Base-by-base conservation (phyloP, 2,113 vertebrate species). In the Bungarus multicinctus region DNA sequence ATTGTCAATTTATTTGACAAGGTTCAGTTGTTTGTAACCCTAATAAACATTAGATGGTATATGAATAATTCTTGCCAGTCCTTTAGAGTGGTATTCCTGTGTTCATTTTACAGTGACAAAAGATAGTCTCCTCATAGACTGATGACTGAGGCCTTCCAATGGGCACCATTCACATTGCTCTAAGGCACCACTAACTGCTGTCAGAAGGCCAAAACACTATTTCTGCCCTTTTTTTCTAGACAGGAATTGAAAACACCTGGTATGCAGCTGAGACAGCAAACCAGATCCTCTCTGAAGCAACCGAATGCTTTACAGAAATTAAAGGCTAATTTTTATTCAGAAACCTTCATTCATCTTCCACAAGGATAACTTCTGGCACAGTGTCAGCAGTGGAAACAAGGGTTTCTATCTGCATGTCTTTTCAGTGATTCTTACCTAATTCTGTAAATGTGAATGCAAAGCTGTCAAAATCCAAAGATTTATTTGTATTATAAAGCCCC, bases 61-160 rank as follows among this genome's bases (percentile, higher is more conserved):
- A n/a, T 18, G 14, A 14, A 91, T 91, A 3, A 60, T 91, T 64
- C 23, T 22, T 57, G 39, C 43, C 30, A 91, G 20, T 88, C 18
- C 86, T 57, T 91, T 50, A 52, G 53, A 55, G 47, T 30, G 23
- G 6, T 88, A 54, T 58, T 93, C 7, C 6, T 47, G 39, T 30
- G 34, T n/a, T 85, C 47, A 74, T 93, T 92, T 90, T 47, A 87
- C 57, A 89, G 34, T 69, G 5, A 16, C 91, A 16, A 47, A 60
- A 74, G 47, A 91, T 93, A 14, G 0, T 91, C 45, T 0, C 1
- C 91, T 55, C 8, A 50, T 91, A 39, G 45, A n/a, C 89, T 92
- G 43, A 55, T 94, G 53, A 91, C 90, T 93, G 86, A 90, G 91
- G 27, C 0, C 87, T 95, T 95, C 92, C 85, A 93, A 39, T 52